These are phyloP conservation scores for Lasioglossum leucozonium DNA, from an alignment of 2,888 invertebrate species.

Conservation along the genomic window DNA sequence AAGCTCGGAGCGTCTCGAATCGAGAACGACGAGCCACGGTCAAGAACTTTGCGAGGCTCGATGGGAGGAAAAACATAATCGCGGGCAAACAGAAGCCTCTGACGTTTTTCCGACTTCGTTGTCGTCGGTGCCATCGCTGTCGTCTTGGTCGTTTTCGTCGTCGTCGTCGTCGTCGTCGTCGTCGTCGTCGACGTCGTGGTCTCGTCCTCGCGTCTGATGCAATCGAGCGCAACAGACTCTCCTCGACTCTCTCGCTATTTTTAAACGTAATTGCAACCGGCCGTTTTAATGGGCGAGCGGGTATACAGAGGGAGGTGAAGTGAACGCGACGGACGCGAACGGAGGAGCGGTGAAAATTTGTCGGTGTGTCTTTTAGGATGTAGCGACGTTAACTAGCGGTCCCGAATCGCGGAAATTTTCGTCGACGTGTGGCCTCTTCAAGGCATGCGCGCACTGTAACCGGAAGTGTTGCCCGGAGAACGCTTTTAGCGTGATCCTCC, in stretches of 20 bases:
- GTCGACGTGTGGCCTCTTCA: neutral
- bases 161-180: slow-evolving; percentile 59
- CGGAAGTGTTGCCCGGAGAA: neutral
- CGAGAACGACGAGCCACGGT: neutral
- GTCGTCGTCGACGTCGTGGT: slow-evolving; percentile 61
- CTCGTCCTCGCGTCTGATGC: slow-evolving; percentile 79
- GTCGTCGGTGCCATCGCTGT: slow-evolving; percentile 36
- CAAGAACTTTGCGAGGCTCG: slow-evolving; percentile 3
- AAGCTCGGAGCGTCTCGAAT: neutral
- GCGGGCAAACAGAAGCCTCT: slow-evolving; percentile 57
- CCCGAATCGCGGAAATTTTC: slow-evolving; percentile 19
- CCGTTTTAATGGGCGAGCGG: slow-evolving; percentile 81
- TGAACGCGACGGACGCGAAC: slow-evolving; percentile 3
- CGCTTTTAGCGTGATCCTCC: neutral
- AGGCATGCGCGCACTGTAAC: neutral
- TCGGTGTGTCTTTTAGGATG: slow-evolving; percentile 41
- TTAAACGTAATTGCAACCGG: slow-evolving; percentile 83
- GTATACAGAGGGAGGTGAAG: slow-evolving; percentile 72
- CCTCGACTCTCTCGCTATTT: slow-evolving; percentile 80
- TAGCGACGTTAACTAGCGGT: slow-evolving; percentile 45
- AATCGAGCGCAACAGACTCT: slow-evolving; percentile 80
- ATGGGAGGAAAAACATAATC: slow-evolving; percentile 38
- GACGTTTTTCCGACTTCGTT: slow-evolving; percentile 72
- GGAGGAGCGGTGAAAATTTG: slow-evolving; percentile 57
- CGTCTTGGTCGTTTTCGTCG: slow-evolving; percentile 51